phyloP scores from a whole-genome alignment of 2,888 invertebrate species.

The Bellardia pandia region DNA sequence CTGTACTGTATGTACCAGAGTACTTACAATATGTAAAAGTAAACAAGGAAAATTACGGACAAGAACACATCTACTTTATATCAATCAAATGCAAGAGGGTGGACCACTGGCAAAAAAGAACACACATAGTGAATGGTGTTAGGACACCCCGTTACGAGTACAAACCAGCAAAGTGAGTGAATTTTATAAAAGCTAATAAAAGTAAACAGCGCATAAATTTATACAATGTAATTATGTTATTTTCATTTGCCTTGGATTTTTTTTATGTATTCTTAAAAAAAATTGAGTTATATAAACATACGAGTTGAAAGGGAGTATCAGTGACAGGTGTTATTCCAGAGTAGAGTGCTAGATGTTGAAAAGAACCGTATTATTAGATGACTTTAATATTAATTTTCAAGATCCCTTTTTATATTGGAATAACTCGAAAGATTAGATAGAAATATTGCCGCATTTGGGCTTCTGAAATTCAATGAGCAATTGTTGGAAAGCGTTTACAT shows the following conservation, averaged over 20 bases:
- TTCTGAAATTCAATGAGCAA: too few relatives aligned
- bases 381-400: too few relatives aligned
- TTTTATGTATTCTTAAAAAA: conserved; percentile 16
- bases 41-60: conserved; percentile 30
- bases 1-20: conserved; percentile 14
- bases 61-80: conserved; percentile 60
- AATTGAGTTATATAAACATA: conserved; percentile 8
- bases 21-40: conserved; percentile 42
- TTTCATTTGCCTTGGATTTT: conserved; percentile 29
- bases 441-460: too few relatives aligned
- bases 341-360: too few relatives aligned
- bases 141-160: conserved; percentile 1
- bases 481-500: too few relatives aligned
- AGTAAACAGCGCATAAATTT: conserved; percentile 74
- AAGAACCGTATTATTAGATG: too few relatives aligned
- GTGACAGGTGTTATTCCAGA: neutral
- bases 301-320: conserved; percentile 6
- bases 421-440: too few relatives aligned
- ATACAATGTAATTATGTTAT: conserved; percentile 74
- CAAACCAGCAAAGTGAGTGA: conserved; percentile 41
- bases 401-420: too few relatives aligned
- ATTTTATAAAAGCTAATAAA: conserved; percentile 65
- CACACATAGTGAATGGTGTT: conserved; percentile 13
- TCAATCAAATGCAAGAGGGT: conserved; percentile 61
- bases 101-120: conserved; percentile 22